Evolutionary conservation across 2,888 invertebrate genomes (phyloP), one percentile per base, ranked within the genome.

Genomic region (Palloptera scutellata): DNA sequence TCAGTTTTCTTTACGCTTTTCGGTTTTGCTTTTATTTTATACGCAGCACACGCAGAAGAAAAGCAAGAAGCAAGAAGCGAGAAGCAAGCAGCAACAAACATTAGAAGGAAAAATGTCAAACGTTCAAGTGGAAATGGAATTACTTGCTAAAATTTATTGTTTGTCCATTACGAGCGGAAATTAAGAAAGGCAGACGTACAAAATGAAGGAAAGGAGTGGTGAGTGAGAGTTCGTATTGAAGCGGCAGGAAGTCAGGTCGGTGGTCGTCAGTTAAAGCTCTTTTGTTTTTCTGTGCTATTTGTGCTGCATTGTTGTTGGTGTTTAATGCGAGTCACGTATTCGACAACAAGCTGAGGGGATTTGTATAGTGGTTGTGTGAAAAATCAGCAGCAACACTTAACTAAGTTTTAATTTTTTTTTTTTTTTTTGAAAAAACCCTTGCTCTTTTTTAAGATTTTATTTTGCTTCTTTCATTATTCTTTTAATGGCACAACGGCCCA

Each of bases 81-180:
- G 52, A 51, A 9, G 57, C 40, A 57, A 63, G 58, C 20, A 45
- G 58, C 52, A 57, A 1, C 11, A 61, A 58, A 42, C 30, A 43
- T 45, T 40, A 2, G 54, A 43, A 62, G 10, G 15, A 13, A 13
- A 19, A 60, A 19, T 8, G 13, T 43, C 42, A 42, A 13, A 30
- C 30, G 30, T 30, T n/a, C 30, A 30, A 30, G 30, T 43, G 42
- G 61, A 13, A n/a, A 15, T 19, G 48, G 53, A 15, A 61, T 53
- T 58, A 53, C 57, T 41, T 66, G 58, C 72, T 78, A 80, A 78
- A 81, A 80, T 81, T 80, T 81, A 80, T 80, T 72, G 79, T 74
- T 71, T 73, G 75, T 72, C 79, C 77, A 80, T 79, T 81, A 76
- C 76, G 75, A 77, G 75, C 79, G 79, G 80, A 81, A 79, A 81